A percentile compares a stretch with the other conserved stretches of the same genome.
phyloP scores from a whole-genome alignment of 2,888 invertebrate species.

The Hirudinaria manillensis region DNA sequence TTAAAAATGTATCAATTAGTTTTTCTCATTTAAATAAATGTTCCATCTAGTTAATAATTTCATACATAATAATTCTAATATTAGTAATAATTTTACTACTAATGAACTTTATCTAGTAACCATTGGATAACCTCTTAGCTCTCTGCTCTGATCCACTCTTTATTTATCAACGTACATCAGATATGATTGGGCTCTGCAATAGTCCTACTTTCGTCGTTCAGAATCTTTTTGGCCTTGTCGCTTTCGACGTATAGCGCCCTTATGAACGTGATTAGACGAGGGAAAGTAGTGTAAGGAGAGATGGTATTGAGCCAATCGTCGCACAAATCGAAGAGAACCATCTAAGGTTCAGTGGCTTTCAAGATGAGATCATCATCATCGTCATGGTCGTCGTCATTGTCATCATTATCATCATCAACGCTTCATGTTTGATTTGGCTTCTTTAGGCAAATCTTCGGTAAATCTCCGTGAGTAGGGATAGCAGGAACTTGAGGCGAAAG shows the following conservation, averaged over 20 bases:
- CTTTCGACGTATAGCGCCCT: slow-evolving; percentile 97
- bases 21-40: too few relatives aligned
- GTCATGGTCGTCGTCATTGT: too few relatives aligned
- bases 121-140: slow-evolving; percentile 94
- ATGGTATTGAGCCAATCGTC: slow-evolving; percentile 99
- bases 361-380: slow-evolving; percentile 94
- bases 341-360: slow-evolving; percentile 98
- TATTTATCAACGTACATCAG: slow-evolving; percentile 94
- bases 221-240: slow-evolving; percentile 92
- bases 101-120: too few relatives aligned
- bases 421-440: too few relatives aligned
- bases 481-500: too few relatives aligned
- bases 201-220: slow-evolving; percentile 98
- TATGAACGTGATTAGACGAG: slow-evolving; percentile 88
- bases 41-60: too few relatives aligned
- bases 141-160: slow-evolving; percentile 98
- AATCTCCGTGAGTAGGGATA: too few relatives aligned
- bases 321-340: slow-evolving; percentile 97
- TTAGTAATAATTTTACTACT: too few relatives aligned
- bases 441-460: too few relatives aligned
- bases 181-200: slow-evolving; percentile 98
- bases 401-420: too few relatives aligned
- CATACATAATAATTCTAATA: too few relatives aligned
- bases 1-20: too few relatives aligned
- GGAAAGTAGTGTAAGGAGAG: slow-evolving; percentile 97